Evolutionary conservation across 2,888 invertebrate genomes (phyloP), one percentile per base, ranked within the genome.

Genomic region (Melieria picta): DNA sequence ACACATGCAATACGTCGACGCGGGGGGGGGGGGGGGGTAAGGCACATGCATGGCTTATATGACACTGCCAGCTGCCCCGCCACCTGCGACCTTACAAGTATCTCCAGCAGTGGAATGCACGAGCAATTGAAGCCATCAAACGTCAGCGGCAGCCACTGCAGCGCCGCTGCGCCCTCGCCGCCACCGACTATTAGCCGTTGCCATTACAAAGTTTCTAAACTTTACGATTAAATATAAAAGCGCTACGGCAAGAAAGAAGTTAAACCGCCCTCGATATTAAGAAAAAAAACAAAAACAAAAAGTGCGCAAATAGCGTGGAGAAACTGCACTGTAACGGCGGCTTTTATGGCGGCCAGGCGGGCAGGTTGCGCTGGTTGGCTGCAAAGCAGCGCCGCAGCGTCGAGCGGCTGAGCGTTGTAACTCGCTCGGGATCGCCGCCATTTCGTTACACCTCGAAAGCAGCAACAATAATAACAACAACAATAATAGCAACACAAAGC

Each of bases 131-230:
- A 67, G 58, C 10, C 30, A n/a, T 7, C 42, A 50, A 11, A 60
- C 30, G 56, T 56, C 56, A 56, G 30, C 60, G 30, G 9, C 43
- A n/a, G 58, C 47, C 9, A 43, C 65, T 13, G 45, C 60, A 30
- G 5, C 52, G 47, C 65, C 7, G 30, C n/a, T 46, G 43, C 43
- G n/a, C 46, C 76, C 9, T 7, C 48, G 43, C 42, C 7, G 9
- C 30, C 43, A 43, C 50, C 64, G 30, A 11, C 30, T 52, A 30
- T 30, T 30, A 2, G 30, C 30, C 74, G 73, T 75, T 79, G 78
- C 74, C 80, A 82, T 81, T 81, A 81, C 82, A 85, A 82, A 80
- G 81, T 84, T 83, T 85, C 86, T 84, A 85, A 85, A 81, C 84
- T 83, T 81, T 82, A 79, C 83, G 84, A 81, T 83, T 80, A 80